These are phyloP conservation scores for Gopherus flavomarginatus DNA, from an alignment of 2,113 vertebrate species.

Conservation along the genomic window DNA sequence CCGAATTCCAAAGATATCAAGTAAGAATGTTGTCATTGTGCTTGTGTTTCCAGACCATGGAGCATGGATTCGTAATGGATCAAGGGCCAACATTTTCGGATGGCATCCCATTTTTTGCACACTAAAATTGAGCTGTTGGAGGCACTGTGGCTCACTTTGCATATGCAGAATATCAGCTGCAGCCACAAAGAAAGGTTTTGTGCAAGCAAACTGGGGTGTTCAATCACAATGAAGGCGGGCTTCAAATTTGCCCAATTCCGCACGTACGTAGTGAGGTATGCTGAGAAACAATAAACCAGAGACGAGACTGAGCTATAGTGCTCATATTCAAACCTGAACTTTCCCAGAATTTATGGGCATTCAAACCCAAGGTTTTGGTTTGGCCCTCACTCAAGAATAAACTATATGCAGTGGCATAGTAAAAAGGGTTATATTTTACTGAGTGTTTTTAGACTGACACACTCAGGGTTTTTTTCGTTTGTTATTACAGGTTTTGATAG, in stretches of 20 bases:
- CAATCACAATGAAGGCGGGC: not conserved
- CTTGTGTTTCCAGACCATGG: not conserved
- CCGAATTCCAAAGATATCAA: conserved; percentile 91
- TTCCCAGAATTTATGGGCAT: fast-evolving
- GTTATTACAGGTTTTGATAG: not conserved
- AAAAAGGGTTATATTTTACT: not conserved
- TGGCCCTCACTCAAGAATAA: not conserved
- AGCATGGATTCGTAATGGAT: not conserved
- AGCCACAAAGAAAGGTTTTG: fast-evolving
- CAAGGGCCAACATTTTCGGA: not conserved
- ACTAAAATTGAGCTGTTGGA: not conserved
- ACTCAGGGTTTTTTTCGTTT: not conserved
- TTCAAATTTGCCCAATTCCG: fast-evolving
- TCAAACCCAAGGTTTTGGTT: fast-evolving
- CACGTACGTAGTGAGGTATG: not conserved
- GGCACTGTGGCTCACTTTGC: not conserved
- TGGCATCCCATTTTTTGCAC: not conserved
- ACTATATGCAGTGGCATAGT: fast-evolving
- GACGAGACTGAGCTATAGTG: not conserved
- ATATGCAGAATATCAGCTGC: fast-evolving
- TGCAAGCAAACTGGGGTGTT: fast-evolving
- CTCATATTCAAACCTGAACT: not conserved
- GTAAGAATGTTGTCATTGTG: conserved; percentile 61
- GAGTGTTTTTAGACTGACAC: not conserved
- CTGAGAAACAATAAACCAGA: not conserved